Percentiles rank a stretch among this genome's conserved stretches.
These are phyloP conservation scores for Drosophila kurseongensis DNA, from an alignment of 1,140 invertebrate genomes.

Conservation along the genomic window DNA sequence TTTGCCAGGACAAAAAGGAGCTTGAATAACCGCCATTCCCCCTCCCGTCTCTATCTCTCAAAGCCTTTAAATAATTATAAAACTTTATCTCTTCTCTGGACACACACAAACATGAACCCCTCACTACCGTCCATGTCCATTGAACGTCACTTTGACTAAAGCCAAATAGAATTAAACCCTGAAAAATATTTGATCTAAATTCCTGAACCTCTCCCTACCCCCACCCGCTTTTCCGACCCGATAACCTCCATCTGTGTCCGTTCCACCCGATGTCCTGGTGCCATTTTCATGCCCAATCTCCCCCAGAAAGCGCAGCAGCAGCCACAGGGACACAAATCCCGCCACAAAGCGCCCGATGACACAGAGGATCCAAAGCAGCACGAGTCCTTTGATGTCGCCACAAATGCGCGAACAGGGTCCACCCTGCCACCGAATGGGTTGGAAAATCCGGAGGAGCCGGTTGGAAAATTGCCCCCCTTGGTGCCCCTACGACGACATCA, in stretches of 20 bases:
- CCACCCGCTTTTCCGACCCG: neutral
- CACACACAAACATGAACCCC: slow-evolving; percentile 22
- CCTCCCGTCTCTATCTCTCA: slow-evolving; percentile 8
- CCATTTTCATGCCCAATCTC: slow-evolving; percentile 55
- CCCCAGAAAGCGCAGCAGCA: slow-evolving; percentile 50
- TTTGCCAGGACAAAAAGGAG: slow-evolving; percentile 18
- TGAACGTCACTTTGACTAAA: slow-evolving; percentile 62
- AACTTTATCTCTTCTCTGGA: slow-evolving; percentile 57
- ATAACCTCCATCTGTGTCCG: slow-evolving; percentile 3
- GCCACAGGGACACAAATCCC: slow-evolving; percentile 66
- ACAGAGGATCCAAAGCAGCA: slow-evolving; percentile 36
- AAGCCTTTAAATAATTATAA: slow-evolving; percentile 68
- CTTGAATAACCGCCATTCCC: slow-evolving; percentile 13
- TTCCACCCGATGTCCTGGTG: slow-evolving; percentile 14
- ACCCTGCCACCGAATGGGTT: slow-evolving; percentile 3
- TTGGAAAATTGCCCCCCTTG: slow-evolving; percentile 3
- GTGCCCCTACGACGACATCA: slow-evolving; percentile 24
- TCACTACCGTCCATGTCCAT: slow-evolving; percentile 48
- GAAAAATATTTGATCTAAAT: slow-evolving; percentile 76
- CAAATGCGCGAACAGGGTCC: slow-evolving; percentile 53
- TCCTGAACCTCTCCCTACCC: slow-evolving; percentile 5
- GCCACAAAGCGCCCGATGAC: slow-evolving; percentile 76
- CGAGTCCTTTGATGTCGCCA: slow-evolving; percentile 65
- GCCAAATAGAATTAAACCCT: slow-evolving; percentile 82
- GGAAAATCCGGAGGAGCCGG: slow-evolving; percentile 10